Base-by-base conservation (phyloP, 2,888 invertebrate genomes). In the Nomada ferruginata region DNA sequence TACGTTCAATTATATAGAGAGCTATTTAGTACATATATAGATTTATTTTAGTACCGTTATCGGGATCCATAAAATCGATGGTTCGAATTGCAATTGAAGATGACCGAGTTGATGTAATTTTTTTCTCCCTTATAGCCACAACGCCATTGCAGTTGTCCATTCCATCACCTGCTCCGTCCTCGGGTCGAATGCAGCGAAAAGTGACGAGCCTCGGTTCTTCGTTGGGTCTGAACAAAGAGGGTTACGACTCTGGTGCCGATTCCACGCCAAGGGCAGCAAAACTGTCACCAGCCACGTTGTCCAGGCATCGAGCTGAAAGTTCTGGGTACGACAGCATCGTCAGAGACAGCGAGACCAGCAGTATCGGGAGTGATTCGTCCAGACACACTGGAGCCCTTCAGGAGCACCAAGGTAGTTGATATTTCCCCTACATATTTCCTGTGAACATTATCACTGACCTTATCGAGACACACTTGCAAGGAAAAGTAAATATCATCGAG, bases 291-390 rank as follows among this genome's bases (percentile, higher is more conserved):
- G 96, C 96, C 0, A 97, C 97, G 0, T 96, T 97, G 3, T 97
- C 97, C 0, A 94, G 97, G 86, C 91, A 93, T 82, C 95, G 97
- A 69, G 97, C 98, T 3, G 98, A 98, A 92, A 98, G 97, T 90
- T 95, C 95, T 66, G 98, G 98, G 1, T 98, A 98, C 91, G 98
- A 98, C 91, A 98, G 98, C 90, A 97, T 98, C 85, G 96, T 98
- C 13, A 95, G 98, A 82, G 98, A 98, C 93, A 97, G 97, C 87
- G 98, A 98, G 91, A 97, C 97, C 82, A 97, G 97, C 29, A 97
- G 97, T 79, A 96, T 97, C 87, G 97, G 97, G 85, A 98, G 98
- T 20, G 96, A 95, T 82, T 95, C 94, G 11, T 95, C 95, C 65
- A 92, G 95, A 82, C 93, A 94, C 76, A 95, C 95, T 18, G 94